These are phyloP conservation scores for Brenthis daphne DNA, from an alignment of 2,888 invertebrate species.

Conservation along the genomic window DNA sequence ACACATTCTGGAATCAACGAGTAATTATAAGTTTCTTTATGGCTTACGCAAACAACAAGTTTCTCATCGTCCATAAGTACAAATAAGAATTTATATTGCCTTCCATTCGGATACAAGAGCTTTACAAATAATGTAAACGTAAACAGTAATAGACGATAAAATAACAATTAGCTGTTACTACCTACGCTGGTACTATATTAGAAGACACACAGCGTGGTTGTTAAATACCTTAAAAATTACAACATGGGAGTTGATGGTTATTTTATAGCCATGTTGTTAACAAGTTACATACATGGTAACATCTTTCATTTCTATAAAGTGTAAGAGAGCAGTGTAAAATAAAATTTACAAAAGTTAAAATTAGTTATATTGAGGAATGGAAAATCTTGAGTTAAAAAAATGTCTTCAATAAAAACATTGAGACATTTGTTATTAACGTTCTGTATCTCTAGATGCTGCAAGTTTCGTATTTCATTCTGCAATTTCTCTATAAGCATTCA, in stretches of 20 bases:
- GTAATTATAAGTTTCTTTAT: slow-evolving; percentile 26
- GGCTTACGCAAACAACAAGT: slow-evolving; percentile 19
- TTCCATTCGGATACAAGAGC: slow-evolving; percentile 13
- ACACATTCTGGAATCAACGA: slow-evolving; percentile 31
- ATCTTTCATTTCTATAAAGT: slow-evolving; percentile 2
- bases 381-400: background rate
- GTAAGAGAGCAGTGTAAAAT: slow-evolving; percentile 3
- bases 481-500: background rate
- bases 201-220: background rate
- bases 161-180: slow-evolving; percentile 4
- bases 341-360: background rate
- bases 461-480: too few relatives aligned
- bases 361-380: slow-evolving; percentile 4
- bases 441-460: too few relatives aligned
- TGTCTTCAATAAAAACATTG: background rate
- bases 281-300: slow-evolving; percentile 2
- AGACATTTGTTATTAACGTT: background rate
- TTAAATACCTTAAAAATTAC: slow-evolving; percentile 8
- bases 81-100: slow-evolving; percentile 18
- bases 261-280: slow-evolving; percentile 10
- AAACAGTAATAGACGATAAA: slow-evolving; percentile 8
- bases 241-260: slow-evolving; percentile 10
- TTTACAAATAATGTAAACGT: slow-evolving; percentile 16
- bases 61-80: slow-evolving; percentile 14
- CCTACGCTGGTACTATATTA: background rate